Conservation (phyloP, 2,797 vertebrate genomes). For the Poecilia velifera region DNA sequence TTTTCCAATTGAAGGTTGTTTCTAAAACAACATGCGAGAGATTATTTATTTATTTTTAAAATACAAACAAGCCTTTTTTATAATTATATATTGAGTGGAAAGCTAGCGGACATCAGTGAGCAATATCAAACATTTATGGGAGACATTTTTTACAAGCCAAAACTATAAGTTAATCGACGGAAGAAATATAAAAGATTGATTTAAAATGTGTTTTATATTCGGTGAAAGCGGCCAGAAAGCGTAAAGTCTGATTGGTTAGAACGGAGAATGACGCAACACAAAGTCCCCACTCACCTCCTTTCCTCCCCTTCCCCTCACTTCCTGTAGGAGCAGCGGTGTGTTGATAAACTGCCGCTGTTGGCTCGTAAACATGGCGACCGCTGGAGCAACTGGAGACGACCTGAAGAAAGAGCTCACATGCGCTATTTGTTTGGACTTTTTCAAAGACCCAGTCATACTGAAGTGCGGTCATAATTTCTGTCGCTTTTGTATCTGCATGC, state of each 20-base stretch:
- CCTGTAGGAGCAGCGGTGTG: constrained; percentile 34
- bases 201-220: neutral
- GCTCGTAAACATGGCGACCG: constrained; percentile 78
- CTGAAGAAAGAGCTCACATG: constrained; percentile 82
- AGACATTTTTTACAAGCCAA: neutral
- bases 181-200: neutral
- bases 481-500: constrained; percentile 82
- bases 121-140: neutral
- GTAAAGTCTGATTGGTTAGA: constrained; percentile 45
- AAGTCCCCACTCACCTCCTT: constrained; percentile 17
- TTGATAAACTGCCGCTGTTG: constrained; percentile 22
- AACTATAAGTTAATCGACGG: neutral
- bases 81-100: neutral
- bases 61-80: neutral
- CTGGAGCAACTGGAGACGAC: constrained; percentile 70
- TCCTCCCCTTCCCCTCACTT: constrained; percentile 37
- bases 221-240: neutral
- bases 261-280: constrained; percentile 30
- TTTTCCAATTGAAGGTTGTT: neutral
- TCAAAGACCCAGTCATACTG: constrained; percentile 82
- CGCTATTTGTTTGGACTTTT: constrained; percentile 83
- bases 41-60: neutral
- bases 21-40: neutral
- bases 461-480: constrained; percentile 87
- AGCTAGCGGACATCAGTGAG: neutral